Percentiles rank a stretch among this genome's conserved stretches.
phyloP scores from a whole-genome alignment of 1,140 invertebrate genomes.

The Batillaria attramentaria region DNA sequence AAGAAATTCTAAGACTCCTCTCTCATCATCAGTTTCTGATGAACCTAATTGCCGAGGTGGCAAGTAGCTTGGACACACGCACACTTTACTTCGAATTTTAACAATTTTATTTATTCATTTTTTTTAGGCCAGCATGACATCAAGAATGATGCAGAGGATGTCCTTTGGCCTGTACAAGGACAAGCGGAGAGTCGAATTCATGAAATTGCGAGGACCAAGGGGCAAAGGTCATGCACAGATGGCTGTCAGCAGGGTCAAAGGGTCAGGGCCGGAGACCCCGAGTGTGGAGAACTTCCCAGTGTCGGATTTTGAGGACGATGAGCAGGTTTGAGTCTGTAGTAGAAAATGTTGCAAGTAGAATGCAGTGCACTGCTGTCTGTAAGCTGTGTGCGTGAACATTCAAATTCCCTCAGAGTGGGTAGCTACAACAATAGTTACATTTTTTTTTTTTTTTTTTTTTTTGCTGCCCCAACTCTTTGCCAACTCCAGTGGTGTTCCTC shows the following conservation, averaged over 20 bases:
- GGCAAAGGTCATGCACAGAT: conserved; percentile 98
- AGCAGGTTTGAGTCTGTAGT: conserved; percentile 42
- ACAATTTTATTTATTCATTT: background rate
- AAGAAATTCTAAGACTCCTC: background rate
- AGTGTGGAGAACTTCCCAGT: conserved; percentile 75
- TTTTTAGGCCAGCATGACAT: conserved; percentile 90
- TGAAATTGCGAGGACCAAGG: conserved; percentile 96
- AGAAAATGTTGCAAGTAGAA: background rate
- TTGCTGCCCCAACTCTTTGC: too few relatives aligned
- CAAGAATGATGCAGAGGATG: conserved; percentile 96
- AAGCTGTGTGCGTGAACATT: too few relatives aligned
- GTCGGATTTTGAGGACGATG: conserved; percentile 66
- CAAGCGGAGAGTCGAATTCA: conserved; percentile 92
- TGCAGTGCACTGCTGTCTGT: too few relatives aligned
- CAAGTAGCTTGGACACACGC: too few relatives aligned
- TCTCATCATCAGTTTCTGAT: too few relatives aligned
- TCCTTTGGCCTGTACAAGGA: conserved; percentile 89
- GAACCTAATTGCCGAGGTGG: too few relatives aligned
- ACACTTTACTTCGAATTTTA: too few relatives aligned
- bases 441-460: too few relatives aligned
- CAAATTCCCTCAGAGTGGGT: too few relatives aligned
- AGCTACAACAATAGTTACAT: too few relatives aligned
- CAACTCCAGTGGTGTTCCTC: too few relatives aligned
- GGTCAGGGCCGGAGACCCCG: conserved; percentile 90
- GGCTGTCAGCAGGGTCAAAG: conserved; percentile 93